Conservation (phyloP, 53 echinoderm and acorn worm genomes). For the Temnopleurus reevesii region DNA sequence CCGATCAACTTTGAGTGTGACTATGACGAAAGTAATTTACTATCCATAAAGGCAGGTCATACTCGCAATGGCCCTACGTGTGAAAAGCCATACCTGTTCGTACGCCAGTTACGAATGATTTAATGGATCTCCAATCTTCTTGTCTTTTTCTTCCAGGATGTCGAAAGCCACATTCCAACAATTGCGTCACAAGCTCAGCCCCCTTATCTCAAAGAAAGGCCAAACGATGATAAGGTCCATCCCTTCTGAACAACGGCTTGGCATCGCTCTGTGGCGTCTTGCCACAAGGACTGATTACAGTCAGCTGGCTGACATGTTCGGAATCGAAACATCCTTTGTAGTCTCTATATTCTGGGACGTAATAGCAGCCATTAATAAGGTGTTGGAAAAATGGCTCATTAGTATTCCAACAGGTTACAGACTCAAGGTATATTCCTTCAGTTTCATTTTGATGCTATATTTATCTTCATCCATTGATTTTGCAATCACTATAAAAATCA, state of each 20-base stretch:
- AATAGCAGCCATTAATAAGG: slow-evolving; percentile 42
- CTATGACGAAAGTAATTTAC: too few relatives aligned
- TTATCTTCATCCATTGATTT: background rate
- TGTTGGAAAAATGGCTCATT: background rate
- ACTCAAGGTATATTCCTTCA: slow-evolving; percentile 19
- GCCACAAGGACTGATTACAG: slow-evolving; percentile 63
- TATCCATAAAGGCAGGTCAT: too few relatives aligned
- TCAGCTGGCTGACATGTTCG: slow-evolving; percentile 58
- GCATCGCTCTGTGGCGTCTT: slow-evolving; percentile 65
- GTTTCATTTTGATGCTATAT: background rate
- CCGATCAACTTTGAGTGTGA: too few relatives aligned
- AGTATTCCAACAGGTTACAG: slow-evolving; percentile 9
- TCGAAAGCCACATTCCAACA: slow-evolving; percentile 62
- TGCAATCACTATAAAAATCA: too few relatives aligned
- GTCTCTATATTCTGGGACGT: slow-evolving; percentile 43
- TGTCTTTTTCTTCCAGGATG: slow-evolving; percentile 59
- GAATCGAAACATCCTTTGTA: slow-evolving; percentile 63
- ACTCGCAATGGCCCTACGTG: too few relatives aligned
- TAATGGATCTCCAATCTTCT: too few relatives aligned
- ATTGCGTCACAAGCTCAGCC: slow-evolving; percentile 58
- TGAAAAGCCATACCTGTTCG: too few relatives aligned
- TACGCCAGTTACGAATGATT: too few relatives aligned
- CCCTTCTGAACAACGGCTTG: slow-evolving; percentile 64
- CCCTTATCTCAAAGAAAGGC: slow-evolving; percentile 54
- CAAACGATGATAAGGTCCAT: slow-evolving; percentile 59